phyloP scores from a whole-genome alignment of 2,888 invertebrate species.

The Nomada fabriciana region DNA sequence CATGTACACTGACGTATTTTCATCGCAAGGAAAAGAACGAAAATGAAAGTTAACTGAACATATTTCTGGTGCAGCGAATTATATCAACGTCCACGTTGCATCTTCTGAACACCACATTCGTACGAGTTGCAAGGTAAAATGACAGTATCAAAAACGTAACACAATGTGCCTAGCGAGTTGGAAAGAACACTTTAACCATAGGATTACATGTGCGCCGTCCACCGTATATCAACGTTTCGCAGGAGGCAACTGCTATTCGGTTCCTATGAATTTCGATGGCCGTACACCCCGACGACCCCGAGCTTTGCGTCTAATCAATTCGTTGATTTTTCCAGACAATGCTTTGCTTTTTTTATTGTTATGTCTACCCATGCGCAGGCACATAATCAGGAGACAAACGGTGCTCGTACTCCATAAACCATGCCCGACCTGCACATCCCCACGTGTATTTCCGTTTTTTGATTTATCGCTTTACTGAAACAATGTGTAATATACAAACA shows the following conservation, averaged over 20 bases:
- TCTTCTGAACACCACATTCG: neutral
- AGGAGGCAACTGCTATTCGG: too few species aligned
- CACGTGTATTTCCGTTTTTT: neutral
- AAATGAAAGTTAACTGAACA: slow-evolving; percentile 2
- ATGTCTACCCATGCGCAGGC: too few species aligned
- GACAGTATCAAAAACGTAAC: neutral
- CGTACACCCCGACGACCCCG: too few species aligned
- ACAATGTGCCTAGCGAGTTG: neutral
- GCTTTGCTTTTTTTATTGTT: too few species aligned
- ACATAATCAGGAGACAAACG: too few species aligned
- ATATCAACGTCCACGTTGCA: neutral
- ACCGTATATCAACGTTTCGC: neutral
- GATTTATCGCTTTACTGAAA: neutral
- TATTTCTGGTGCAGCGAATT: neutral
- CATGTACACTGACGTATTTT: neutral
- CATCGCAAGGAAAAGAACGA: neutral
- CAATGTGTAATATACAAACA: neutral
- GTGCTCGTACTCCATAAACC: too few species aligned
- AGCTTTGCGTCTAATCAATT: too few species aligned
- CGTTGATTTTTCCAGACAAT: too few species aligned
- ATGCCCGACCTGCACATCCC: neutral
- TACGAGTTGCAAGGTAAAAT: slow-evolving; percentile 1
- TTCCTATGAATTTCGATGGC: too few species aligned
- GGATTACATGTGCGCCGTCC: neutral
- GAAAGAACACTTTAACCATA: neutral